phyloP scores from a whole-genome alignment of 2,113 vertebrate genomes.

The Ptilorrhoa leucosticta region DNA sequence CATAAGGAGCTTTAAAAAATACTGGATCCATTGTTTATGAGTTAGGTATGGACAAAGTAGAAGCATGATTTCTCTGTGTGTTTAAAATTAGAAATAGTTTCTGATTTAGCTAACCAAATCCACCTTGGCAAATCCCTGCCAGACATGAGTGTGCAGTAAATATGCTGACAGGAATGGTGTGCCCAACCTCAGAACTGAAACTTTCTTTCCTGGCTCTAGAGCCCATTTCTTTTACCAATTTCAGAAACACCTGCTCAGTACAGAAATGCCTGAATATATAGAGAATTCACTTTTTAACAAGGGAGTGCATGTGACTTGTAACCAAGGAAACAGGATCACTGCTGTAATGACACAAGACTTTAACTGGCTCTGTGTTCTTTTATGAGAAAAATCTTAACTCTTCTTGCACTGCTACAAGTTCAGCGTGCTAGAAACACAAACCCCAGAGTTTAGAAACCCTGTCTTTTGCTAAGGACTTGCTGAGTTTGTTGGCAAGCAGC shows the following conservation, averaged over 20 bases:
- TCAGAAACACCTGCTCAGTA: conserved; percentile 33
- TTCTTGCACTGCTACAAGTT: neutral
- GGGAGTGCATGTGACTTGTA: conserved; percentile 28
- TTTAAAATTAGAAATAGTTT: neutral
- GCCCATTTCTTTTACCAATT: neutral
- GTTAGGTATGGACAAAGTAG: neutral
- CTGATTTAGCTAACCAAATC: neutral
- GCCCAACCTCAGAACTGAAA: neutral
- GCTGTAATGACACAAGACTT: conserved; percentile 31
- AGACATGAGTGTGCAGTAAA: neutral
- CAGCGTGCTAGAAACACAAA: neutral
- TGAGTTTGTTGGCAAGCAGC: neutral
- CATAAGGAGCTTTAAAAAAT: neutral
- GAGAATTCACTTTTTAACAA: conserved; percentile 2
- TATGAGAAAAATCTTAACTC: conserved; percentile 6
- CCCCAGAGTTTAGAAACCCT: neutral
- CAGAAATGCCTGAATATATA: neutral
- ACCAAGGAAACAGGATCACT: conserved; percentile 40
- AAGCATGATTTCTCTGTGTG: neutral
- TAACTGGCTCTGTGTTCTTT: neutral
- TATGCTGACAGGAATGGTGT: neutral
- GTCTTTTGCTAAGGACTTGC: neutral
- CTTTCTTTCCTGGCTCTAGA: neutral
- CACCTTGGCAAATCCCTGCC: neutral
- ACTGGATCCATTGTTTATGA: neutral